Conservation (phyloP, 2,113 vertebrate genomes). For the Hystrix cristata region DNA sequence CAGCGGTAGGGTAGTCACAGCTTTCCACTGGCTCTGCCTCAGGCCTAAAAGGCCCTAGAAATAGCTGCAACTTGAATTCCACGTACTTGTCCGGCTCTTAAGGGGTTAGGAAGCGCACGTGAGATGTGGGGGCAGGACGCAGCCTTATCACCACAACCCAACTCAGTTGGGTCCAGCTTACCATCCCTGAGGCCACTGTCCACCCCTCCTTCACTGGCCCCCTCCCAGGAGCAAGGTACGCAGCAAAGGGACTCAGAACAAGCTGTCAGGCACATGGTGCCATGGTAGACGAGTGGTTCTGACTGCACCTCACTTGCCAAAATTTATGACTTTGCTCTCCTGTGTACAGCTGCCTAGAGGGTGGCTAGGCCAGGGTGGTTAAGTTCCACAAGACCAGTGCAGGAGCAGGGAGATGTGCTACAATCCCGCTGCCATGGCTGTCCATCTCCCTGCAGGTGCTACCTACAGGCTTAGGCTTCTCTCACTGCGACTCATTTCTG, state of each 20-base stretch:
- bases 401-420: background rate
- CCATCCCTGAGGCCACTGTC: background rate
- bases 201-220: too few species aligned
- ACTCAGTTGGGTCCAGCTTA: background rate
- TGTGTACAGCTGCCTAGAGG: background rate
- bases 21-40: background rate
- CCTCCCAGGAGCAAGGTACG: background rate
- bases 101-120: background rate
- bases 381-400: background rate
- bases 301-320: background rate
- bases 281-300: background rate
- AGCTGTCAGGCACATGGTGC: background rate
- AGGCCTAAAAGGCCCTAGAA: background rate
- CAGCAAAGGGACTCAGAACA: background rate
- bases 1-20: background rate
- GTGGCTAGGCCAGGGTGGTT: background rate
- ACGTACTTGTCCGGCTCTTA: background rate
- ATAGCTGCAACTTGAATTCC: background rate
- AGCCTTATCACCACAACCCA: background rate
- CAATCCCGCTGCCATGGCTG: rapidly evolving
- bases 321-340: background rate
- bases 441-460: background rate
- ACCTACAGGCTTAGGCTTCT: background rate
- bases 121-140: rapidly evolving
- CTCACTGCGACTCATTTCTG: background rate